Evolutionary conservation across 1,140 invertebrate genomes (phyloP).

Genomic region (Asbolus verrucosus): DNA sequence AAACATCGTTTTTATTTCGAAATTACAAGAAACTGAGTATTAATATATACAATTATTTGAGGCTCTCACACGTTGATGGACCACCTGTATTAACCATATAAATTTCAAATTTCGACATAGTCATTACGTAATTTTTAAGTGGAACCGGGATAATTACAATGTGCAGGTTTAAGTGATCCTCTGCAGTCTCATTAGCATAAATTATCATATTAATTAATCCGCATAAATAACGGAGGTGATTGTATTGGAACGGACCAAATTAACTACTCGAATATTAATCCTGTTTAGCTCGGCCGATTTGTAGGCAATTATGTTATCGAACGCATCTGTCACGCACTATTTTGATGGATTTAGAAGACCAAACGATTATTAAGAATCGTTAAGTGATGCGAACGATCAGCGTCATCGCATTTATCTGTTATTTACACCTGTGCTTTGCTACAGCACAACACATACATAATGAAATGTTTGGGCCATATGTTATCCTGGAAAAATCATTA

Average conservation of each 20-base stretch:
- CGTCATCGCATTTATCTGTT: conserved; percentile 27
- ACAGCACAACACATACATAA: conserved; percentile 33
- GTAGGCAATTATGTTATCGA: not conserved
- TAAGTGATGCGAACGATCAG: not conserved
- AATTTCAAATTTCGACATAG: too few relatives aligned
- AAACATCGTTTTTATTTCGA: too few relatives aligned
- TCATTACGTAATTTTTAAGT: too few relatives aligned
- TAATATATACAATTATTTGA: too few relatives aligned
- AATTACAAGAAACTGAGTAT: too few relatives aligned
- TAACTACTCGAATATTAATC: conserved; percentile 5
- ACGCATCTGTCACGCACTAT: not conserved
- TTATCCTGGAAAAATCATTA: conserved; percentile 4
- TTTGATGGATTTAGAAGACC: not conserved
- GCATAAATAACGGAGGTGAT: not conserved
- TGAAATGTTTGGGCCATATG: conserved; percentile 20
- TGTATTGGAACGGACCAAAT: not conserved
- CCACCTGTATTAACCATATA: too few relatives aligned
- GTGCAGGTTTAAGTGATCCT: too few relatives aligned
- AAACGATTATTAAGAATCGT: not conserved
- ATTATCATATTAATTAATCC: conserved; percentile 1
- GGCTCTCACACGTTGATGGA: too few relatives aligned
- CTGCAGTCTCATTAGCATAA: too few relatives aligned
- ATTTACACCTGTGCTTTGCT: conserved; percentile 32
- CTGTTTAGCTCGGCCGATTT: not conserved
- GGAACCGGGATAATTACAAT: too few relatives aligned